These are phyloP conservation scores for Ectemnius cavifrons DNA, from an alignment of 2,888 invertebrate species.

Conservation along the genomic window DNA sequence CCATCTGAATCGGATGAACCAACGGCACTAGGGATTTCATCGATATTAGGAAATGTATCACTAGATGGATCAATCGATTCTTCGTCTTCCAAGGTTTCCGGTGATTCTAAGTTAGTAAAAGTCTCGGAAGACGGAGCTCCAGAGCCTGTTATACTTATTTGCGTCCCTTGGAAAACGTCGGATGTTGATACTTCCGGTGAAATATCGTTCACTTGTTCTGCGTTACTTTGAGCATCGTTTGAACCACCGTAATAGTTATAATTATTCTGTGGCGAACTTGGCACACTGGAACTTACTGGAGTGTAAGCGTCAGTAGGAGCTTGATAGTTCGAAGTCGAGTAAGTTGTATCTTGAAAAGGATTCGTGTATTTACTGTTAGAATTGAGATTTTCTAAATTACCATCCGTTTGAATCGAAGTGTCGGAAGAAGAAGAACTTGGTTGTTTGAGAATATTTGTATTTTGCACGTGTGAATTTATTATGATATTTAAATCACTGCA, in stretches of 20 bases:
- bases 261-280: conserved; percentile 33
- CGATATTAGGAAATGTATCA: background rate
- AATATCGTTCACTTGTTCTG: background rate
- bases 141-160: conserved; percentile 56
- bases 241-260: conserved; percentile 21
- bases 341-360: background rate
- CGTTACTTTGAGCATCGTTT: background rate
- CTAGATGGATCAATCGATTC: background rate
- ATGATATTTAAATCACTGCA: conserved; percentile 86
- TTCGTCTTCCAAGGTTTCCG: background rate
- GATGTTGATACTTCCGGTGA: conserved; percentile 39
- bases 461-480: conserved; percentile 84
- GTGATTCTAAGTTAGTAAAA: background rate
- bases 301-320: conserved; percentile 11
- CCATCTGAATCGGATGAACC: background rate
- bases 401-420: background rate
- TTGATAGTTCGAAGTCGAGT: conserved; percentile 21
- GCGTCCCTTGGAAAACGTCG: conserved; percentile 67
- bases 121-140: background rate
- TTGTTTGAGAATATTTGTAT: conserved; percentile 79
- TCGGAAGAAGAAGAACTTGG: conserved; percentile 15
- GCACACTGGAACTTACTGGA: background rate
- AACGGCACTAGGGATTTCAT: background rate
- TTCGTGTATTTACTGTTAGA: conserved; percentile 49
- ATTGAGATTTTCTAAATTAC: conserved; percentile 41